Percentiles rank a stretch among this genome's conserved stretches.
Conservation (phyloP, 2,797 vertebrate genomes). For the Karalla daura region DNA sequence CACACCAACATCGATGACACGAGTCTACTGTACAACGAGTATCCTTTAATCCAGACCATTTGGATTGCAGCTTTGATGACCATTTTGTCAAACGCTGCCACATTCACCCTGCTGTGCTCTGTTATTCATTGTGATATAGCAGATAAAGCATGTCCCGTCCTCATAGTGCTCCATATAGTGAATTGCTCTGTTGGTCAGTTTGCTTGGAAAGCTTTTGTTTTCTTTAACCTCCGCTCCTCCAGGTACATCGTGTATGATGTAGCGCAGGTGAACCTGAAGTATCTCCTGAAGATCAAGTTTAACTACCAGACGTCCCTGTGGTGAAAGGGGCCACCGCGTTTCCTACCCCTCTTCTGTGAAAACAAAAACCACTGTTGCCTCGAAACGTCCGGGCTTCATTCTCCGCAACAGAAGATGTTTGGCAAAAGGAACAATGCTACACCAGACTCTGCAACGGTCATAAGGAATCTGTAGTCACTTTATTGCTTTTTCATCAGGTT, state of each 20-base stretch:
- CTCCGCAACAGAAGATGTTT: conserved; percentile 43
- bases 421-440: conserved; percentile 38
- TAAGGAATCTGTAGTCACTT: conserved; percentile 63
- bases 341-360: conserved; percentile 9
- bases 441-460: conserved; percentile 35
- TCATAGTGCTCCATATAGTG: neutral
- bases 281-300: conserved; percentile 97
- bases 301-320: conserved; percentile 96
- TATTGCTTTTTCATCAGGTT: conserved; percentile 55
- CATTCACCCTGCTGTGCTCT: neutral
- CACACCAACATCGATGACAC: conserved; percentile 93
- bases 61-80: conserved; percentile 13
- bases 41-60: conserved; percentile 86
- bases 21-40: conserved; percentile 99
- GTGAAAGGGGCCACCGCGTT: conserved; percentile 83
- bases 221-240: conserved; percentile 84
- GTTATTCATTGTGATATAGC: neutral
- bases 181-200: neutral
- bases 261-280: conserved; percentile 96
- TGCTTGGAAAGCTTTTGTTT: conserved; percentile 22
- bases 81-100: neutral
- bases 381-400: conserved; percentile 47
- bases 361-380: conserved; percentile 48
- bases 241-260: conserved; percentile 98
- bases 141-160: too few species aligned